Conservation (phyloP, 2,113 vertebrate genomes). For the Pseudolaguvia tuberculata region DNA sequence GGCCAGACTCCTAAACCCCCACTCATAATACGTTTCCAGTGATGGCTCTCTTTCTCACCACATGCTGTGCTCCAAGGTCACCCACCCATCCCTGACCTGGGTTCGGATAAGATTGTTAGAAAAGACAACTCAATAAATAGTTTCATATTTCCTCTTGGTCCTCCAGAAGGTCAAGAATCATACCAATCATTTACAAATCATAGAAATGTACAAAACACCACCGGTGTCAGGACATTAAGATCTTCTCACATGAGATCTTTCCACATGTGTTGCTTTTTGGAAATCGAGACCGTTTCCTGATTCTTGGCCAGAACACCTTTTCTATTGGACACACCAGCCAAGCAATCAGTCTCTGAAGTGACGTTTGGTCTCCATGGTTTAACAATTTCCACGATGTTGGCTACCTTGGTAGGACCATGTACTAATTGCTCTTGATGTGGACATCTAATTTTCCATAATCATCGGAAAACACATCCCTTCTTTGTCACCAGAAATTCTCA, state of each 20-base stretch:
- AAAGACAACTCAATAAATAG: conserved; percentile 35
- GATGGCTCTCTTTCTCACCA: conserved; percentile 17
- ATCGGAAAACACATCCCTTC: neutral
- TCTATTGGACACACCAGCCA: conserved; percentile 15
- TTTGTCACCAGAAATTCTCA: conserved; percentile 7
- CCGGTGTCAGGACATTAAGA: neutral
- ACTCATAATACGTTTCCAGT: conserved; percentile 15
- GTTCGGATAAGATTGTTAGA: conserved; percentile 50
- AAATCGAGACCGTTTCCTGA: too few relatives aligned
- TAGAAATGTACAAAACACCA: too few relatives aligned
- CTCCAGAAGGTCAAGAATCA: neutral
- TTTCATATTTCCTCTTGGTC: neutral
- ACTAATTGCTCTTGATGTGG: neutral
- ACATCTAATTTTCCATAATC: neutral
- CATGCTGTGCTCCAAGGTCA: conserved; percentile 53
- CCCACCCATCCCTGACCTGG: conserved; percentile 50
- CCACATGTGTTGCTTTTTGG: too few relatives aligned
- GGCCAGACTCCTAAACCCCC: conserved; percentile 22
- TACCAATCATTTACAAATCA: too few relatives aligned
- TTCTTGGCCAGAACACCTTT: neutral
- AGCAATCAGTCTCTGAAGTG: conserved; percentile 4
- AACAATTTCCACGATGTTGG: conserved; percentile 27
- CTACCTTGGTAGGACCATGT: conserved; percentile 19
- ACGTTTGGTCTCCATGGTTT: neutral
- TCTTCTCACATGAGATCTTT: neutral